A percentile compares a stretch with the other conserved stretches of the same genome.
phyloP scores from a whole-genome alignment of 2,113 vertebrate genomes.

The Oenanthe oenanthe region DNA sequence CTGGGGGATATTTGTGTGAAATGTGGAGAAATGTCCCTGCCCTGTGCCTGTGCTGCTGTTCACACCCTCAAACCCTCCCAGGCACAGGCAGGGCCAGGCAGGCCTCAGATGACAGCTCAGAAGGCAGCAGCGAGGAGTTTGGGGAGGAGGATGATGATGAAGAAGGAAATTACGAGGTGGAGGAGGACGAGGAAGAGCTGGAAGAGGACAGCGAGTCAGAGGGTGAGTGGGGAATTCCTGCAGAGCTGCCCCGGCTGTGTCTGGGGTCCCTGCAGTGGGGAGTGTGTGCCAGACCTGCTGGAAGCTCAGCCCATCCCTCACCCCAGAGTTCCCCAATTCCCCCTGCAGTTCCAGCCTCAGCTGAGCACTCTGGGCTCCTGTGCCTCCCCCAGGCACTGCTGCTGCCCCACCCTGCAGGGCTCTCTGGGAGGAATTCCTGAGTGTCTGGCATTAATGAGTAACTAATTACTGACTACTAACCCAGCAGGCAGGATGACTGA shows the following conservation, averaged over 20 bases:
- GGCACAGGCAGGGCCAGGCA: conserved; percentile 5
- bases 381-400: fast-evolving
- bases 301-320: fast-evolving
- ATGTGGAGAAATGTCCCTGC: background rate
- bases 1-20: background rate
- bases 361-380: background rate
- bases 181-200: conserved; percentile 19
- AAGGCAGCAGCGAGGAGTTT: conserved; percentile 41
- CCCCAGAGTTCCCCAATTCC: too few relatives aligned
- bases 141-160: conserved; percentile 43
- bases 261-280: too few relatives aligned
- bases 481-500: conserved; percentile 21
- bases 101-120: background rate
- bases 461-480: too few relatives aligned
- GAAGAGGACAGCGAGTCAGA: background rate
- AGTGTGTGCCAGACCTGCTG: fast-evolving
- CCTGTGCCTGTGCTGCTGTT: background rate
- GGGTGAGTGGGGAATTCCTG: conserved; percentile 42
- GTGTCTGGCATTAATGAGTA: conserved; percentile 57
- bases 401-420: background rate
- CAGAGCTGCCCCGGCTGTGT: background rate
- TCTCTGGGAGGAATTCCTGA: background rate
- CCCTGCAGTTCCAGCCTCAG: background rate
- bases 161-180: conserved; percentile 27
- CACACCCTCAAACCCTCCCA: background rate